Evolutionary conservation across 2,888 invertebrate genomes (phyloP), one percentile per base, ranked within the genome.

Genomic region (Cephus runcator): DNA sequence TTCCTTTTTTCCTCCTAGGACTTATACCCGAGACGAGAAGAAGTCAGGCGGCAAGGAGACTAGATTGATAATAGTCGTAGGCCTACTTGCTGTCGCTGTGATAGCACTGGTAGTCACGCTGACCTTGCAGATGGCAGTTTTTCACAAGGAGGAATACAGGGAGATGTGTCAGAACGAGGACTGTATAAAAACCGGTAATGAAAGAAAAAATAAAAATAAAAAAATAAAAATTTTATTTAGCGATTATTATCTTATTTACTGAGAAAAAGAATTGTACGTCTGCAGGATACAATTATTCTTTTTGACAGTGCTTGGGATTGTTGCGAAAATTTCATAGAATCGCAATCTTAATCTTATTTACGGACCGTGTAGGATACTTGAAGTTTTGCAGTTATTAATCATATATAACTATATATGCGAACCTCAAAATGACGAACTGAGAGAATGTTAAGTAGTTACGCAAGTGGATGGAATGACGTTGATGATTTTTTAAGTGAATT

Each of bases 101-200:
- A 87, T 90, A 82, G 90, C 90, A 31, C 84, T 91, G 56, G 86
- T 90, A 12, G 86, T 87, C 69, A 89, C 90, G 79, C 79, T 91
- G 78, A 88, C 88, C 77, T 85, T 90, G 78, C 91, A 90, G 78
- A 88, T 88, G 83, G 84, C 87, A 11, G 83, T 89, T 77, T 90
- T 90, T 83, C 85, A 85, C 36, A 88, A 85, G 76, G 85, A 87
- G 40, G 88, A 89, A 76, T 88, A 90, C 85, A 88, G 86, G 81
- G 90, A 91, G 83, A 89, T 90, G 88, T 95, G 95, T 86, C 89
- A 94, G 88, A 93, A 92, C 84, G 94, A 94, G 86, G 93, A 94
- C 84, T 95, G 95, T 87, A 93, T 95, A 33, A 93, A 93, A 79
- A 94, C 95, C 86, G 95, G 95, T 95, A 83, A 88, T n/a, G 15